Evolutionary conservation across 1,140 invertebrate species (phyloP).

Genomic region (Hesperophylax magnus): DNA sequence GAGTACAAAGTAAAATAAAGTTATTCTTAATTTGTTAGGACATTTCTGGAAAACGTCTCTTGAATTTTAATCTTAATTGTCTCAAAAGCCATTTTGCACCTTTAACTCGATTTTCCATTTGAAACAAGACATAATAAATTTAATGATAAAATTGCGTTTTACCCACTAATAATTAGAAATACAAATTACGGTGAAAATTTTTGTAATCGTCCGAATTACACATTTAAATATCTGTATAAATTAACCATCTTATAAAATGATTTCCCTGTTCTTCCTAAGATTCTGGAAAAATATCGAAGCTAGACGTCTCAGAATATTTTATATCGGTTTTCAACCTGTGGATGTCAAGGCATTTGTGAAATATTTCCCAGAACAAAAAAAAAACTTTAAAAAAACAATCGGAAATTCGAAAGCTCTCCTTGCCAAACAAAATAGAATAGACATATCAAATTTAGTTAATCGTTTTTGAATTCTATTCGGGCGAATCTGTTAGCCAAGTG

Average conservation of each 20-base stretch:
- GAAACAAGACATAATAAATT: no score
- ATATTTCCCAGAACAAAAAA: background rate
- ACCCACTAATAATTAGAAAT: no score
- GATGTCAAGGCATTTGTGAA: no score
- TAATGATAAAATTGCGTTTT: no score
- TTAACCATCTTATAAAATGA: no score
- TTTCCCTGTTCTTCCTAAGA: no score
- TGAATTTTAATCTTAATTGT: slow-evolving; percentile 48
- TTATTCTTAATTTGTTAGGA: slow-evolving; percentile 44
- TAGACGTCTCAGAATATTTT: no score
- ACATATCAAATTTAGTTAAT: background rate
- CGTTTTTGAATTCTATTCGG: slow-evolving; percentile 12
- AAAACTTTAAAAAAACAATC: background rate
- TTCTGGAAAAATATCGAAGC: no score
- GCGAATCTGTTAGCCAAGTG: slow-evolving; percentile 14
- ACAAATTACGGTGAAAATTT: no score
- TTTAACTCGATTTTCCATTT: background rate
- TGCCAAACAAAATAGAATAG: background rate
- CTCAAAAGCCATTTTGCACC: slow-evolving; percentile 13
- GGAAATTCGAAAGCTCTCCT: background rate
- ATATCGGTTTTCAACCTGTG: no score
- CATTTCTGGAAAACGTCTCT: slow-evolving; percentile 32
- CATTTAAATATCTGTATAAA: no score
- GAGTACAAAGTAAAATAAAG: slow-evolving; percentile 54
- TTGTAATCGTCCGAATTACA: no score